phyloP scores from a whole-genome alignment of 2,113 vertebrate genomes.

The Oncorhynchus masou region DNA sequence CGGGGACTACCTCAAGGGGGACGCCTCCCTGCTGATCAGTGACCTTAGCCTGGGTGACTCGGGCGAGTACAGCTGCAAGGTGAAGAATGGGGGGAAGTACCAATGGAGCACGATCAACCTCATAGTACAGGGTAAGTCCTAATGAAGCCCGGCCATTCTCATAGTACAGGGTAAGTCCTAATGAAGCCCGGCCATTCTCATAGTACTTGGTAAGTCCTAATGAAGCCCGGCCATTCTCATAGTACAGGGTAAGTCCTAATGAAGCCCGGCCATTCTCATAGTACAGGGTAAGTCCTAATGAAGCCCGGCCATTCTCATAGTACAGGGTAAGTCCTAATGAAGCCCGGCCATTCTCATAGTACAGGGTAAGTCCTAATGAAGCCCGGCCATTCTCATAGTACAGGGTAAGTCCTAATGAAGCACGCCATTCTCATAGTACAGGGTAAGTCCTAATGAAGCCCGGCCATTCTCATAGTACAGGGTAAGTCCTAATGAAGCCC shows the following conservation, averaged over 20 bases:
- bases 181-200: too few relatives aligned
- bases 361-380: not conserved
- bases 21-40: slow-evolving; percentile 85
- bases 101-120: slow-evolving; percentile 68
- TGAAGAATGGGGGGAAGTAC: slow-evolving; percentile 87
- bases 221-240: too few relatives aligned
- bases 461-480: too few relatives aligned
- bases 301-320: not conserved
- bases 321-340: not conserved
- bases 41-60: slow-evolving; percentile 85
- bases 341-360: too few relatives aligned
- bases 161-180: too few relatives aligned
- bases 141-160: too few relatives aligned
- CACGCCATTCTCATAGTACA: not conserved
- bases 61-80: slow-evolving; percentile 90
- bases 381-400: not conserved
- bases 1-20: slow-evolving; percentile 85
- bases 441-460: not conserved
- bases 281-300: not conserved
- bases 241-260: not conserved
- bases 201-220: not conserved
- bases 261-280: not conserved
- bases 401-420: not conserved
- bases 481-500: not conserved
- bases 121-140: too few relatives aligned